Evolutionary conservation across 37 sponge, comb jelly and placozoan species (phyloP).

Genomic region (Dysidea cf. avara): DNA sequence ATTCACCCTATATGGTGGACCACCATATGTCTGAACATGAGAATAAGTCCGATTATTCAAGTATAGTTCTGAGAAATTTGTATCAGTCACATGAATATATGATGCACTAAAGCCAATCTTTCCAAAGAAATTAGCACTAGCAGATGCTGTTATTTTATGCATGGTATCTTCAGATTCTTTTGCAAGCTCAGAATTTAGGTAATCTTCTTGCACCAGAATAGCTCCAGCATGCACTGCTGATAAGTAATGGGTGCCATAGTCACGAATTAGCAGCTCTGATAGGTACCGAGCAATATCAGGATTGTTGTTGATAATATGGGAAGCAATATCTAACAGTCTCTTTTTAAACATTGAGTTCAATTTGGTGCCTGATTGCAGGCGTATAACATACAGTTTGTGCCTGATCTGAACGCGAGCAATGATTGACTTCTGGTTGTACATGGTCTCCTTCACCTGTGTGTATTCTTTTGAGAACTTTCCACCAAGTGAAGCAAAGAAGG

Average conservation of each 20-base stretch:
- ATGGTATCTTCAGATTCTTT: background rate
- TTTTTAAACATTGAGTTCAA: slow-evolving; percentile 54
- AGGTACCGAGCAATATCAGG: slow-evolving; percentile 49
- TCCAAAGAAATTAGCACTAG: slow-evolving; percentile 54
- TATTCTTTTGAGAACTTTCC: slow-evolving; percentile 65
- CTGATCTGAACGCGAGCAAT: slow-evolving; percentile 59
- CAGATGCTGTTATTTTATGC: slow-evolving; percentile 30
- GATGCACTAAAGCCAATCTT: slow-evolving; percentile 8
- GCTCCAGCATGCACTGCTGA: too few relatives aligned
- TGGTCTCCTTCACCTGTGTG: slow-evolving; percentile 27
- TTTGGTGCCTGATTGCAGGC: slow-evolving; percentile 35
- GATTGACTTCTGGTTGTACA: slow-evolving; percentile 25
- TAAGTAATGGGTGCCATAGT: slow-evolving; percentile 73
- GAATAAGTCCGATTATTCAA: slow-evolving; percentile 43
- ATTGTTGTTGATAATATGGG: slow-evolving; percentile 59
- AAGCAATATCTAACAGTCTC: slow-evolving; percentile 66
- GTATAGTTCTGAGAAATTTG: slow-evolving; percentile 2
- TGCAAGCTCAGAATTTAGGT: background rate
- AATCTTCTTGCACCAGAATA: slow-evolving; percentile 52
- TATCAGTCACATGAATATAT: background rate
- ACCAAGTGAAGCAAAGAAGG: slow-evolving; percentile 41
- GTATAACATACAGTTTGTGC: slow-evolving; percentile 38
- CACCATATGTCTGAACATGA: slow-evolving; percentile 51
- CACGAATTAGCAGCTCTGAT: slow-evolving; percentile 63
- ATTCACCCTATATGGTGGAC: slow-evolving; percentile 66